Evolutionary conservation across 2,888 invertebrate species (phyloP), one percentile per base, ranked within the genome.

Genomic region (Netelia melanura): DNA sequence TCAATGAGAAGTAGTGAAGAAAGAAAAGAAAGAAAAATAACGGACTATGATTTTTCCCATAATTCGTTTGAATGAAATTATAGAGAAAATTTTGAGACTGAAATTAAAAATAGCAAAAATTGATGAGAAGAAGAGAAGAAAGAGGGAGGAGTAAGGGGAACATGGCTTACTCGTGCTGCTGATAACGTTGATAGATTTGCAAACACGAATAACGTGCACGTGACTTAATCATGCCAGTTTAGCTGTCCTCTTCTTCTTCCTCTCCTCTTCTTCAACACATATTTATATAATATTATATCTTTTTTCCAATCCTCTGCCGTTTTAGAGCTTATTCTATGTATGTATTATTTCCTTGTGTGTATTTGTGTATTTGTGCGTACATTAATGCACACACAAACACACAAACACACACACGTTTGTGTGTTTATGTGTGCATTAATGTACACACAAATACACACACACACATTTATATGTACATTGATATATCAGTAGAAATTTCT

Each of bases 181-280:
- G 83, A 85, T 85, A 85, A 80, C 54, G 64, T 44, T 64, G 72
- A 83, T 70, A 44, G 82, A 84, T 86, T 86, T 82, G 83, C 81
- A 83, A 87, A 87, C 83, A 85, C 64, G 83, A 86, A 79, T 72
- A 82, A 81, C 86, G 74, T 82, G 77, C 86, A 88, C 85, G 87
- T 74, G 78, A 70, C 68, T 48, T 44, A 44, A 81, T 71, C 85
- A 81, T 87, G 21, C 6, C 25, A 74, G 30, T 23, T 58, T 23
- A 44, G 30, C 17, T 9, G n/a, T 67, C 2, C 3, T 38, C 54
- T 70, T 65, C 25, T 56, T 30, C 25, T 64, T 21, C 21, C 17
- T 17, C 6, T 67, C 2, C 3, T 38, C 54, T 70, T 65, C 25
- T 56, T 30, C 30, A 64, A 74, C 72, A 43, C 54, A 58, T 43